These are phyloP conservation scores for Parazoanthus darwini DNA, from an alignment of 92 coral and sea anemone genomes.

Conservation along the genomic window DNA sequence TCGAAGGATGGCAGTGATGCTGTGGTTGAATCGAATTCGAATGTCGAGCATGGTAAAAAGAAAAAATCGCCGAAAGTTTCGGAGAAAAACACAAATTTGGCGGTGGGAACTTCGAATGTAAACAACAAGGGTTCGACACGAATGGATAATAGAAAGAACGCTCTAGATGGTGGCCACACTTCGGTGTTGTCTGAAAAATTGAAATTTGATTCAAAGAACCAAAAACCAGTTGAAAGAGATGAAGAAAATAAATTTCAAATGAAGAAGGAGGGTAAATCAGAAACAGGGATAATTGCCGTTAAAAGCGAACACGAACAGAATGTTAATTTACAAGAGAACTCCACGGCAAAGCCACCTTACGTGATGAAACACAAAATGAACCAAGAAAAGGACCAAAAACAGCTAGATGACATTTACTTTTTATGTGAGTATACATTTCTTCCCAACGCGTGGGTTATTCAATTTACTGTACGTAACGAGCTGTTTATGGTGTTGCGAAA, in stretches of 20 bases:
- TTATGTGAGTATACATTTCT: conserved; percentile 33
- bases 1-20: not conserved
- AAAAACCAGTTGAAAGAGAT: not conserved
- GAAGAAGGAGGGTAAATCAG: conserved; percentile 28
- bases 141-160: not conserved
- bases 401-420: conserved; percentile 37
- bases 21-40: not conserved
- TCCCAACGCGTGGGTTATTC: conserved; percentile 27
- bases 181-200: conserved; percentile 20
- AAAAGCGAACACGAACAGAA: conserved; percentile 21
- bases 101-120: not conserved
- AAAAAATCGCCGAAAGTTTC: conserved; percentile 11
- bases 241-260: conserved; percentile 8
- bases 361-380: conserved; percentile 43
- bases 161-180: not conserved
- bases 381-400: conserved; percentile 5
- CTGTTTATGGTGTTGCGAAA: conserved; percentile 7
- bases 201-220: conserved; percentile 12
- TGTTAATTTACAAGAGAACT: conserved; percentile 8
- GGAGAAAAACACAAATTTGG: conserved; percentile 27
- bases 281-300: not conserved
- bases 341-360: conserved; percentile 39
- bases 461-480: not conserved
- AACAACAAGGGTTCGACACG: not conserved
- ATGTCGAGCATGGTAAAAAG: not conserved